Base-by-base conservation (phyloP, 2,113 vertebrate genomes). In the Zootoca vivipara region DNA sequence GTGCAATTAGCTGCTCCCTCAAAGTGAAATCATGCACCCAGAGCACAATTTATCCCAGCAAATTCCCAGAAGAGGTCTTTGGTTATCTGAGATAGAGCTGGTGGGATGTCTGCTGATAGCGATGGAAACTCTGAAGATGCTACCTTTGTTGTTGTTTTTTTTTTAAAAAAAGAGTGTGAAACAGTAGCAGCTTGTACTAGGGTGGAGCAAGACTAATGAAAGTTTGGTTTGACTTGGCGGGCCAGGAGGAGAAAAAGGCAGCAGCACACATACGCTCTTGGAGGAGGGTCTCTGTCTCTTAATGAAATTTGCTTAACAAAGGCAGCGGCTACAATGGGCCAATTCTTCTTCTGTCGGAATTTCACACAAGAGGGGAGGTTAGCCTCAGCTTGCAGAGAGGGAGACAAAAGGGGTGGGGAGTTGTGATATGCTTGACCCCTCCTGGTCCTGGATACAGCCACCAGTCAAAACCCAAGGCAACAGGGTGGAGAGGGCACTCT, bases 281-380 rank as follows among this genome's bases (percentile, higher is more conserved):
- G 83, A 92, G 46, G 91, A 90, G 91, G 86, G 93, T 94, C 93
- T 73, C 52, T 6, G 92, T 91, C 92, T 96, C 95, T 97, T 96
- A 94, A 95, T 94, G 93, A 96, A 94, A 97, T 96, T 91, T 96
- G 95, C 64, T 35, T 95, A 95, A 97, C 96, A 97, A 97, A 97
- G 18, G 94, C 84, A 78, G 2, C 82, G 0, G 10, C 88, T 89
- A 96, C 96, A 96, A 96, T 92, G 94, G 92, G 90, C 91, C 85
- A 77, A 96, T 96, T 96, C 96, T 96, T 96, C 96, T 97, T 95
- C 95, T 93, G 92, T 65, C 89, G 92, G 90, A 88, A 93, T 89
- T 92, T 94, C 94, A 91, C 95, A 95, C 87, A 94, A 95, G 83
- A 6, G 89, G 92, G 24, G 35, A 92, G 92, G 93, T 79, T 88